phyloP scores from a whole-genome alignment of 2,113 vertebrate species.

The Leucosticte australis region DNA sequence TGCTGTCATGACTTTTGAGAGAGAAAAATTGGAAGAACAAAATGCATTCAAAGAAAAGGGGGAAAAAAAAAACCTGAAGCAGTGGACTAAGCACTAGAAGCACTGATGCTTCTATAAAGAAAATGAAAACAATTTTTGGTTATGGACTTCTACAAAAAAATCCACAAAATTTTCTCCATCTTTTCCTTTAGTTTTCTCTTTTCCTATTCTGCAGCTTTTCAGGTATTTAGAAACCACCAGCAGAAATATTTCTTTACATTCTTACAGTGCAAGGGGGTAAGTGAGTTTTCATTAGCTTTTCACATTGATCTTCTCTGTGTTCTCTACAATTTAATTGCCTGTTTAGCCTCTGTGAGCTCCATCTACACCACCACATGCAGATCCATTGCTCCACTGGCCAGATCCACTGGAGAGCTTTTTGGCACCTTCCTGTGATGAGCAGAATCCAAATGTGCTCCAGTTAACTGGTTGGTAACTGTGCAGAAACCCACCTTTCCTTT shows the following conservation, averaged over 20 bases:
- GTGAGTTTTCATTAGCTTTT: background rate
- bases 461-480: background rate
- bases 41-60: background rate
- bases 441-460: background rate
- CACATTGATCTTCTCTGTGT: background rate
- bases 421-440: background rate
- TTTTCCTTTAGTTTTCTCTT: background rate
- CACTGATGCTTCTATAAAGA: background rate
- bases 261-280: background rate
- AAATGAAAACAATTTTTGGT: background rate
- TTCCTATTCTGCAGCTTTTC: background rate
- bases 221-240: background rate
- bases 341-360: background rate
- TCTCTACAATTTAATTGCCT: background rate
- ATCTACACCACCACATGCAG: background rate
- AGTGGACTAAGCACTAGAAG: background rate
- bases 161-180: background rate
- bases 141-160: background rate
- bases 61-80: background rate
- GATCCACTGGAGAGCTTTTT: background rate
- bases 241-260: background rate
- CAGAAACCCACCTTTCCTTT: background rate
- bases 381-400: background rate
- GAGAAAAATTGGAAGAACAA: background rate
- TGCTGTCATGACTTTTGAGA: background rate